A percentile compares a stretch with the other conserved stretches of the same genome.
Evolutionary conservation across 1,140 invertebrate genomes (phyloP).

Genomic region (Ctenoplectra terminalis): DNA sequence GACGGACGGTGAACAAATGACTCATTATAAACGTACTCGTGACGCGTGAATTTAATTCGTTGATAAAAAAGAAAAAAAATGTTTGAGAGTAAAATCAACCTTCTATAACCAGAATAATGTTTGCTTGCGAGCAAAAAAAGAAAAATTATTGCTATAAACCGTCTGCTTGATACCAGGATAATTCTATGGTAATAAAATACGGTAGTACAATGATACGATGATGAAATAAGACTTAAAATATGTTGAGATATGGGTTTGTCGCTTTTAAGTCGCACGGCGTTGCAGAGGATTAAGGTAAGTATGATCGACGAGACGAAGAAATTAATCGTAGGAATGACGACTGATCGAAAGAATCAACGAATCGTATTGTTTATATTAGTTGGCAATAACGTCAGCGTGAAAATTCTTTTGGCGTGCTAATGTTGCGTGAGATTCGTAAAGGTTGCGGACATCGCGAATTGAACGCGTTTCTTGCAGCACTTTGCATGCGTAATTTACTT

Average conservation of each 20-base stretch:
- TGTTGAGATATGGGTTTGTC: too few relatives aligned
- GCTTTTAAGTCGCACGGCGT: too few relatives aligned
- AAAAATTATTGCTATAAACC: too few relatives aligned
- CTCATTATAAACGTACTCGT: slow-evolving; percentile 1
- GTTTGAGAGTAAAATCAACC: too few relatives aligned
- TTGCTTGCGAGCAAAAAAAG: too few relatives aligned
- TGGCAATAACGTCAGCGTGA: not conserved
- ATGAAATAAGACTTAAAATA: too few relatives aligned
- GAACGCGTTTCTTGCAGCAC: not conserved
- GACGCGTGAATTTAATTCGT: slow-evolving; percentile 1
- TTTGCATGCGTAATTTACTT: slow-evolving; percentile 4
- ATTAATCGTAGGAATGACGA: not conserved
- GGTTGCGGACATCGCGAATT: not conserved
- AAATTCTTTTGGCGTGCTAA: not conserved
- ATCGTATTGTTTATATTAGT: not conserved
- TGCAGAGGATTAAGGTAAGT: not conserved
- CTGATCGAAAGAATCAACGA: not conserved
- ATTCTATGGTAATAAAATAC: too few relatives aligned
- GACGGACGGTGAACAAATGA: not conserved
- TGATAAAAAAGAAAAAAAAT: not conserved
- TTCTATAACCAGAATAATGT: too few relatives aligned
- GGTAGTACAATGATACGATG: too few relatives aligned
- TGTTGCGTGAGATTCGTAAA: not conserved
- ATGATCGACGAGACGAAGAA: not conserved
- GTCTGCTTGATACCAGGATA: too few relatives aligned